phyloP scores from a whole-genome alignment of 2,113 vertebrate species.

The Fulmarus glacialis region DNA sequence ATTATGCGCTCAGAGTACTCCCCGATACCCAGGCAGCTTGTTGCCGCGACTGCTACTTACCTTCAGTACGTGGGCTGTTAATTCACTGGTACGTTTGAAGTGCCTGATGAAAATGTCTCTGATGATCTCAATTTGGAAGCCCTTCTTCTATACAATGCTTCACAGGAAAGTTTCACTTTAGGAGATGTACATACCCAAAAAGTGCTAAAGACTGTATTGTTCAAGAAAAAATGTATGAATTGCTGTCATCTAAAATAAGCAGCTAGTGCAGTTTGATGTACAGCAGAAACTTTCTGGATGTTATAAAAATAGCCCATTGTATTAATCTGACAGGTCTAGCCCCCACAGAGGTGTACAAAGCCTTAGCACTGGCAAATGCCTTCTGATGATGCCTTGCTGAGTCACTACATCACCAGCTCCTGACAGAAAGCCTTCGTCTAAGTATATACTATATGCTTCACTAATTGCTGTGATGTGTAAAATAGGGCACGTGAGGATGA shows the following conservation, averaged over 20 bases:
- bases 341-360: background rate
- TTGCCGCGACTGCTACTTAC: background rate
- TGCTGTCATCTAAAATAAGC: slow-evolving; percentile 33
- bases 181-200: background rate
- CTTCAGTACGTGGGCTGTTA: background rate
- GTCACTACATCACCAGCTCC: slow-evolving; percentile 22
- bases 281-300: background rate
- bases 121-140: slow-evolving; percentile 6
- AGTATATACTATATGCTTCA: background rate
- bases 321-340: background rate
- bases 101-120: background rate
- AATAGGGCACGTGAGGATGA: background rate
- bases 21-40: background rate
- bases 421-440: background rate
- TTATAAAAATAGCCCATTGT: slow-evolving; percentile 16
- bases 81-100: background rate
- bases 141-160: background rate
- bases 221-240: slow-evolving; percentile 11
- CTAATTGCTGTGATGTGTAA: slow-evolving; percentile 18
- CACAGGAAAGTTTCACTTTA: background rate
- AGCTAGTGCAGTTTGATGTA: background rate
- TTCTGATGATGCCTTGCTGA: slow-evolving; percentile 42
- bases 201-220: slow-evolving; percentile 7
- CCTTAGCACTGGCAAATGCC: background rate
- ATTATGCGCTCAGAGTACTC: background rate